These are phyloP conservation scores for Nephila pilipes DNA, from an alignment of 1,140 invertebrate species.

Conservation along the genomic window DNA sequence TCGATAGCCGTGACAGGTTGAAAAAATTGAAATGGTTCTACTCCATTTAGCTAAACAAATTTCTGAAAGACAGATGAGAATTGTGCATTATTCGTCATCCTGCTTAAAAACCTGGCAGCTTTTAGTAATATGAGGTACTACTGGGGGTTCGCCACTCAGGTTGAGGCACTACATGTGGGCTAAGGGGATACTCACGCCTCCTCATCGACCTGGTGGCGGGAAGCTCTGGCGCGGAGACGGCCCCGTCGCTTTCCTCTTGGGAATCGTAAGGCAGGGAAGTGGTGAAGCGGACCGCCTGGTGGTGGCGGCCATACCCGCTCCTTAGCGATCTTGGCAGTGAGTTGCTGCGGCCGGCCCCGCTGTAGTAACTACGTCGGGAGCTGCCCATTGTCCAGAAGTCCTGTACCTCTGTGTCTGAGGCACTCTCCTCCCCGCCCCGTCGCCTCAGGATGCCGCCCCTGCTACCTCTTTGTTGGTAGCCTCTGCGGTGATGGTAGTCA, in stretches of 20 bases:
- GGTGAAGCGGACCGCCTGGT: constrained; percentile 78
- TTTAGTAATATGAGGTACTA: no score
- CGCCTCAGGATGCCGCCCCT: constrained; percentile 83
- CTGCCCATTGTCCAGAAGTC: constrained; percentile 79
- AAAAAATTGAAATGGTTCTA: no score
- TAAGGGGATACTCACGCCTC: constrained; percentile 79
- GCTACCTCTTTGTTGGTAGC: constrained; percentile 78
- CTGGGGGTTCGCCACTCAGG: no score
- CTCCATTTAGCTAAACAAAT: no score
- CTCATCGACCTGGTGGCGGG: constrained; percentile 81
- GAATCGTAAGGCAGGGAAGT: constrained; percentile 86
- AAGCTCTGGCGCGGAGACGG: constrained; percentile 89
- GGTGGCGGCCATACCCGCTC: constrained; percentile 74
- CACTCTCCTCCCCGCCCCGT: constrained; percentile 83
- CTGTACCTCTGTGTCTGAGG: constrained; percentile 94
- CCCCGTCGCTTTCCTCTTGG: constrained; percentile 90
- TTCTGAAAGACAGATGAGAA: no score
- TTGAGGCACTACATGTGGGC: no score
- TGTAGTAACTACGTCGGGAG: constrained; percentile 53
- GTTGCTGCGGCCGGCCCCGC: constrained; percentile 80
- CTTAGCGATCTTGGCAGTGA: constrained; percentile 79
- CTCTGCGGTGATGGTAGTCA: constrained; percentile 79
- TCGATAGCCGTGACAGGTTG: no score
- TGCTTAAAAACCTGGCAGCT: no score
- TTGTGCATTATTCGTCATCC: no score